Base-by-base conservation (phyloP, 2,888 invertebrate genomes). In the Caenorhabditis sp. region DNA sequence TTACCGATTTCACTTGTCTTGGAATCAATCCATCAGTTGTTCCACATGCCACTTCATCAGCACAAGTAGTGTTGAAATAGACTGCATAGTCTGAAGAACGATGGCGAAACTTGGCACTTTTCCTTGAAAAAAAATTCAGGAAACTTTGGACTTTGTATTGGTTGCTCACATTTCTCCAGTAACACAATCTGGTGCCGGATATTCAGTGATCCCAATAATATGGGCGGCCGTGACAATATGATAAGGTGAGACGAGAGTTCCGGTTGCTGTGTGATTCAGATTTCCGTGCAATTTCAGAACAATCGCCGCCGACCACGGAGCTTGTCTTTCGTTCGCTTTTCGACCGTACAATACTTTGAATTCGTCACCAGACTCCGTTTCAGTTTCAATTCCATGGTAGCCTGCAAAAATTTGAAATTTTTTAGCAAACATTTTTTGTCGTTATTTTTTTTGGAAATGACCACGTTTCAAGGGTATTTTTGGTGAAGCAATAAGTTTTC, bases 171-270 rank as follows among this genome's bases (percentile, higher is more conserved):
- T 27, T 1, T 72, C 62, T 14, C 72, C 72, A 50, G 72, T 68
- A 14, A 55, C 49, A 27, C 72, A 72, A 54, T 72, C 17, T n/a
- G 67, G 67, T 0, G 50, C 21, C 0, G 67, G 67, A 23, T 66
- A 49, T 26, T 55, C 57, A 62, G 55, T 59, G 37, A 69, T 36
- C 6, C 74, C 74, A 54, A 69, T 50, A 19, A 74, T 17, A 66
- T 74, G 74, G 4, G 74, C 74, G 5, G 69, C 74, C 0, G 63
- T 69, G 19, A 74, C 55, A 2, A 74, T 58, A 49, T 74, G 74
- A 58, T 60, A 69, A 0, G 74, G 74, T 4, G 74, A 74, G 54
- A 74, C 63, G 12, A 74, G 36, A 0, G 69, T 62, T 1, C 74
- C 74, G 8, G 66, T 69, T 50, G 69, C 74, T 68, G 36, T 21